Conservation (phyloP, 2,888 invertebrate species). For the Cepaea hortensis region DNA sequence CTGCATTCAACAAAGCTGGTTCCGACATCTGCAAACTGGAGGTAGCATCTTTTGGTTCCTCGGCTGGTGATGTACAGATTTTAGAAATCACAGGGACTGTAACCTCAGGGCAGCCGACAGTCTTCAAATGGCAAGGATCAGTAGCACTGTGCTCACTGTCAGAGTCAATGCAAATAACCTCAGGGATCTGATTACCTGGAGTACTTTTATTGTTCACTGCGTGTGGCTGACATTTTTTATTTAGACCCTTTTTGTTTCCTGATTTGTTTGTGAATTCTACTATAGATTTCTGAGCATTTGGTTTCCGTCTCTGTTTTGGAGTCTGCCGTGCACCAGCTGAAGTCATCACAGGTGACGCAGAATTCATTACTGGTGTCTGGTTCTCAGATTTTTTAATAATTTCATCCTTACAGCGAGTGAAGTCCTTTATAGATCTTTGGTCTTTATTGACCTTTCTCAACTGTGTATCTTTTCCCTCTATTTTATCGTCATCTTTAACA, state of each 20-base stretch:
- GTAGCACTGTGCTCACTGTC: not conserved
- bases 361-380: not conserved
- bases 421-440: conserved; percentile 56
- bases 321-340: not conserved
- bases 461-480: conserved; percentile 27
- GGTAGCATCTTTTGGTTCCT: not conserved
- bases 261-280: conserved; percentile 52
- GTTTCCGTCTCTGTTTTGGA: conserved; percentile 30
- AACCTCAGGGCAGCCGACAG: not conserved
- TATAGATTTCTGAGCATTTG: conserved; percentile 53
- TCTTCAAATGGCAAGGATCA: not conserved
- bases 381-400: conserved; percentile 6
- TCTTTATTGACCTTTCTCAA: conserved; percentile 47
- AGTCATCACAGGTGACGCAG: not conserved
- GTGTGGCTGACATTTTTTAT: not conserved
- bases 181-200: not conserved
- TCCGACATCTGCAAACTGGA: not conserved
- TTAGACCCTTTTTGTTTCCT: not conserved
- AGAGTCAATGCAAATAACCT: conserved; percentile 10
- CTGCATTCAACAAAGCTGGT: not conserved
- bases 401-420: conserved; percentile 49
- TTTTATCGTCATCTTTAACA: conserved; percentile 24
- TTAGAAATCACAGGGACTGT: not conserved
- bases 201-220: not conserved
- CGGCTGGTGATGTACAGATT: not conserved